Evolutionary conservation across 2,888 invertebrate species (phyloP), one percentile per base, ranked within the genome.

Genomic region (Scaeva pyrastri): DNA sequence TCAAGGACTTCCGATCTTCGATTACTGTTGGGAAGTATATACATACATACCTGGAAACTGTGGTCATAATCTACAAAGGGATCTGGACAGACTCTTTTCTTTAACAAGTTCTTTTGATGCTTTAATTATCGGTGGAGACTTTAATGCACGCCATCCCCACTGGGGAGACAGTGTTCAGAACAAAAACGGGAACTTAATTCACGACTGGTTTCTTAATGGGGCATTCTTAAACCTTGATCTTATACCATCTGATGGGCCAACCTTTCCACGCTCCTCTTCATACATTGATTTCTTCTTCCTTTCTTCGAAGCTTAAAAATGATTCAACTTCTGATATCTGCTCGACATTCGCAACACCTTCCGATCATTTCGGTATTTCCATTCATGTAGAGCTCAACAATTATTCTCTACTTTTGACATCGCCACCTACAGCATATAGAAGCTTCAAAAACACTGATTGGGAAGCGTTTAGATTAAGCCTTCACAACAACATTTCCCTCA

Each of bases 171-270:
- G n/a, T 23, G 21, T 52, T 23, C 39, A 41, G 14, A 70, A 70
- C n/a, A 16, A 19, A 39, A 41, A 70, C 14, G 52, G 52, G 8
- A 36, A 10, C 11, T 14, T 52, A 11, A 41, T 41, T 14, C 21
- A 70, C 14, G 23, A 55, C 23, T 70, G 68, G 68, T 70, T 55
- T 23, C 55, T 26, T 19, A 70, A 55, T n/a, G 41, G 68, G 1
- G 36, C 68, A 19, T 70, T 41, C 16, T 12, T 55, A 39, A 70
- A 52, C 7, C 52, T 52, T 23, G 68, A 70, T 41, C 39, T 70
- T 2, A 55, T 70, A 23, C 39, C 52, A 70, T 16, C 64, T 16
- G 62, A 62, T 62, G 26, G 43, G 10, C 62, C 43, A 2, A 62
- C 43, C n/a, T 62, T 62, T n/a, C 43, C 62, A 26, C 62, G 62